phyloP scores from a whole-genome alignment of 2,113 vertebrate genomes.

The Forbesichthys papilliferus region DNA sequence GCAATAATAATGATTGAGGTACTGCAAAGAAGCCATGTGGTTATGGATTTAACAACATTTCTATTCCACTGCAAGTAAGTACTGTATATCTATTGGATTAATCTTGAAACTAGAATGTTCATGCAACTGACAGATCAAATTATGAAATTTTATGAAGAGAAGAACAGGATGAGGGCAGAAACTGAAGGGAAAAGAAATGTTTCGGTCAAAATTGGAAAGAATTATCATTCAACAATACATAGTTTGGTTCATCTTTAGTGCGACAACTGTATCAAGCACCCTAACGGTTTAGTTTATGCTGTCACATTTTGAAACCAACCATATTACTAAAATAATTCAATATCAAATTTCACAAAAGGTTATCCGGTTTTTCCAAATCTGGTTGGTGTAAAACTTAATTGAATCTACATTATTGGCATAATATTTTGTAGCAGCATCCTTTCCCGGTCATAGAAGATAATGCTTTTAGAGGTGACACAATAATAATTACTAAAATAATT shows the following conservation, averaged over 20 bases:
- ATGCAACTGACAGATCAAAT: not conserved
- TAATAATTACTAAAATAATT: not conserved
- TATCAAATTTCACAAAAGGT: not conserved
- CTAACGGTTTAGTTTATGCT: not conserved
- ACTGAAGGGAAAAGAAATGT: too few species aligned
- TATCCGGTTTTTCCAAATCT: not conserved
- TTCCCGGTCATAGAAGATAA: not conserved
- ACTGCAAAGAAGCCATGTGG: too few species aligned
- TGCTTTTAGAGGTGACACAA: constrained; percentile 3
- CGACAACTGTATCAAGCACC: not conserved
- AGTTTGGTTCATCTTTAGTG: not conserved
- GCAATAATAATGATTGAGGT: too few species aligned
- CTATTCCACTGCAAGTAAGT: too few species aligned
- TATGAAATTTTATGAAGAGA: too few species aligned
- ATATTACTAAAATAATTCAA: not conserved
- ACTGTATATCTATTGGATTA: too few species aligned
- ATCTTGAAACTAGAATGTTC: not conserved
- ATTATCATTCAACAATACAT: not conserved
- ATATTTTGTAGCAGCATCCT: not conserved
- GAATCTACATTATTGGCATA: not conserved
- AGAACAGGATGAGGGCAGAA: too few species aligned
- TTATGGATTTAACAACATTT: too few species aligned
- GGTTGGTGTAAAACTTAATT: not conserved
- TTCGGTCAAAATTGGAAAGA: too few species aligned
- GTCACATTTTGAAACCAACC: not conserved